Evolutionary conservation across 2,113 vertebrate genomes (phyloP).

Genomic region (human): DNA sequence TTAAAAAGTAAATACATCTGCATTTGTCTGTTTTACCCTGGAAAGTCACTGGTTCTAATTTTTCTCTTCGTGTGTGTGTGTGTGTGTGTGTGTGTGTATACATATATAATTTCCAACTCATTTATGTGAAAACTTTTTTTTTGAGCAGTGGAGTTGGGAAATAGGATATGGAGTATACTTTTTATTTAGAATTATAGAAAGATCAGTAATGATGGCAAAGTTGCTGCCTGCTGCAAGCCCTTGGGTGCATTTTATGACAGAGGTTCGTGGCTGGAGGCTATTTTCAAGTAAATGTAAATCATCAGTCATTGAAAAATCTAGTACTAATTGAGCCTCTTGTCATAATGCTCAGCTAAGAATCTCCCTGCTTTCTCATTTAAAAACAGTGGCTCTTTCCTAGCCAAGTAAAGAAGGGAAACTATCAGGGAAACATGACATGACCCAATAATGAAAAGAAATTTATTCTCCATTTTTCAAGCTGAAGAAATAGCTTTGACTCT

Average conservation of each 20-base stretch:
- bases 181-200: conserved; percentile 48
- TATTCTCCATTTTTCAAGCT: neutral
- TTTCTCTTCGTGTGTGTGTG: neutral
- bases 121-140: neutral
- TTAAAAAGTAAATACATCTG: conserved; percentile 23
- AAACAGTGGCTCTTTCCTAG: neutral
- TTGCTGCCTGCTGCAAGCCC: neutral
- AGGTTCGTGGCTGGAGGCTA: neutral
- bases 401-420: neutral
- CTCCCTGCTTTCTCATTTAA: conserved; percentile 7
- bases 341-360: neutral
- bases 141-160: neutral
- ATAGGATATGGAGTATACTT: conserved; percentile 8
- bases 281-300: conserved; percentile 54
- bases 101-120: neutral
- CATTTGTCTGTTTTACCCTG: neutral
- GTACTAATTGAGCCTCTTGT: conserved; percentile 51
- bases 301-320: conserved; percentile 47
- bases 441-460: neutral
- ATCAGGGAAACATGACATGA: neutral
- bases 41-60: neutral
- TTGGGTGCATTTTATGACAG: neutral
- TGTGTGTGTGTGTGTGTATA: neutral
- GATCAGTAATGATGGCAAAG: conserved; percentile 34
- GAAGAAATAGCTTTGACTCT: neutral